Base-by-base conservation (phyloP, 2,113 vertebrate species). In the Glaucidium brasilianum region DNA sequence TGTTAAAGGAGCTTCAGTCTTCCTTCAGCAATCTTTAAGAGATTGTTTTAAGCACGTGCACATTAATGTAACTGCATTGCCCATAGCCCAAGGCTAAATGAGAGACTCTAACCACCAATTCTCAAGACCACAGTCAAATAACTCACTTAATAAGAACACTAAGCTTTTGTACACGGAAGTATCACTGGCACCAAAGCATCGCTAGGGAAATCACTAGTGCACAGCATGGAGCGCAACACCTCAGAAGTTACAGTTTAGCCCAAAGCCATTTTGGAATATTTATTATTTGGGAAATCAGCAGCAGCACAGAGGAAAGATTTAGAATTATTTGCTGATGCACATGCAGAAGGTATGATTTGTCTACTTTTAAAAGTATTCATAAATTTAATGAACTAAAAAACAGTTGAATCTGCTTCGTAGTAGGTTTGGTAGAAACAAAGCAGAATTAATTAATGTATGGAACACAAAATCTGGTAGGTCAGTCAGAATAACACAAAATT, bases 281-380 rank as follows among this genome's bases (percentile, higher is more conserved):
- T 92, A 95, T 96, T 94, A 74, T 72, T 75, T 91, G 77, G 90
- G 80, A 96, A 96, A 95, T 92, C 79, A 92, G 63, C 81, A 94
- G 92, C 63, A 93, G 67, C 78, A 47, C 67, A 86, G 55, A 92
- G 55, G 45, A 56, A 81, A 93, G 32, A n/a, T 47, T 20, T 11
- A 69, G 63, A 89, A 81, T 74, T 49, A 37, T 56, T 92, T 81
- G 39, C 53, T 74, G 53, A 71, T 88, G 49, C 56, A 47, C 35
- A 90, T 6, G n/a, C 74, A 88, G 39, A 17, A 88, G 12, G 27
- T 22, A 7, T 27, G 21, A 47, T 76, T 71, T 83, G 8, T 45
- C 56, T 84, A 3, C 43, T 84, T 78, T 35, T 41, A n/a, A 59
- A 75, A 47, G 55, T 8, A 85, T 32, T n/a, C 16, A 20, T 71